Percentiles rank a stretch among this genome's conserved stretches.
phyloP scores from a whole-genome alignment of 2,888 invertebrate species.

The Altica lythri region DNA sequence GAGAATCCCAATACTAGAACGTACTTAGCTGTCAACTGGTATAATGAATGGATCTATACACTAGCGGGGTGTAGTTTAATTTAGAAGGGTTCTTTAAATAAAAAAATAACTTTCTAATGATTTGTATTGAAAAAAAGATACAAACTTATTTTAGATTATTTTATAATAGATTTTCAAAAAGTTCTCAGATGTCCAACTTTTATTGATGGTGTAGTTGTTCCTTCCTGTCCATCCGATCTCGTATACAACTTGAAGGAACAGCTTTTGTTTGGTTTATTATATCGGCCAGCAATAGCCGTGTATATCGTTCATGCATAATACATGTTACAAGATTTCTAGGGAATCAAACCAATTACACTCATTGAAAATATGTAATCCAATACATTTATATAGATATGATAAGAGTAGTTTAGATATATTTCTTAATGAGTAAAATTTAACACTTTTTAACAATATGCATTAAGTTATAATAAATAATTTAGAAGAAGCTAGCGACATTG shows the following conservation, averaged over 20 bases:
- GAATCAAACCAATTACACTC: constrained; percentile 5
- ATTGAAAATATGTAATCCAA: too few relatives aligned
- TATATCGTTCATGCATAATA: constrained; percentile 44
- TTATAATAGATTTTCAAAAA: too few relatives aligned
- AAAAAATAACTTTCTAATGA: too few relatives aligned
- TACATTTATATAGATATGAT: too few relatives aligned
- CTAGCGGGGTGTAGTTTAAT: constrained; percentile 3
- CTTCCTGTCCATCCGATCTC: constrained; percentile 7
- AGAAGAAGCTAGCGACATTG: too few relatives aligned
- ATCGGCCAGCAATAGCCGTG: constrained; percentile 24
- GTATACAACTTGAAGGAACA: constrained; percentile 15
- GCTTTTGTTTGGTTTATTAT: constrained; percentile 22
- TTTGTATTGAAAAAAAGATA: too few relatives aligned
- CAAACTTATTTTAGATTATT: too few relatives aligned
- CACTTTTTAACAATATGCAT: too few relatives aligned
- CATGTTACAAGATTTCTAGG: constrained; percentile 45
- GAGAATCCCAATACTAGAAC: constrained; percentile 35
- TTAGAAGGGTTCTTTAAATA: too few relatives aligned
- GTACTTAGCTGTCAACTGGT: constrained; percentile 40
- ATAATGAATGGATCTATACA: constrained; percentile 41
- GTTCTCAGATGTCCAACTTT: neutral
- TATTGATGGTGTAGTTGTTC: neutral
- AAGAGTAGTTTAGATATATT: too few relatives aligned
- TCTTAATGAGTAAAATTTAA: too few relatives aligned
- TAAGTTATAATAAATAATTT: too few relatives aligned